Base-by-base conservation (phyloP, 2,113 vertebrate genomes). In the Paedocypris sp. region DNA sequence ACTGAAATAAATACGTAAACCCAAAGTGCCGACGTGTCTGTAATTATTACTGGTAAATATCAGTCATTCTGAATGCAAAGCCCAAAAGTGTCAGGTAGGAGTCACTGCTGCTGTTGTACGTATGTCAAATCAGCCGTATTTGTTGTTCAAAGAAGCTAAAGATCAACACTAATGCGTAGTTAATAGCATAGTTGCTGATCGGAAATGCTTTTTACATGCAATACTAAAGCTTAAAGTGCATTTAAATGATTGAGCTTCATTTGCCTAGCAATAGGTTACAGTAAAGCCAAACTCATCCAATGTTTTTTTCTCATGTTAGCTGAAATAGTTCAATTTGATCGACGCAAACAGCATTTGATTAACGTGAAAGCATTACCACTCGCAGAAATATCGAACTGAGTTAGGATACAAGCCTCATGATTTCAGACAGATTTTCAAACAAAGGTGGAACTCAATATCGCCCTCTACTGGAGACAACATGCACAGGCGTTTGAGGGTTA, bases 21-120 rank as follows among this genome's bases (percentile, higher is more conserved):
- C 64, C 61, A 74, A 69, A 60, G 64, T 69, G 71, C 59, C 53
- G 51, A 69, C 57, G 64, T 68, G 65, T 66, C 65, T 23, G n/a
- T n/a, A 50, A 19, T 41, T 56, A 25, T 29, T 23, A 41, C 15
- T n/a, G 19, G 26, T n/a, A 29, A 18, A 53, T 9, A 2, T 12
- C 0, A 1, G 10, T 31, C 19, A 26, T 48, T 28, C n/a, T 49
- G 5, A 49, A 49, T 49, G 19, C 15, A 13, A 49, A 31, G 9
- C 15, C 26, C 18, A 4, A 19, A 41, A 19, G 6, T 16, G 4
- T n/a, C n/a, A n/a, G n/a, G n/a, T n/a, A n/a, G n/a, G n/a, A n/a
- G n/a, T n/a, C n/a, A n/a, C n/a, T n/a, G n/a, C n/a, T n/a, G n/a
- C n/a, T n/a, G n/a, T n/a, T n/a, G n/a, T n/a, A n/a, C n/a, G n/a